These are phyloP conservation scores for Theocolax elegans DNA, from an alignment of 1,140 invertebrate species.

Conservation along the genomic window DNA sequence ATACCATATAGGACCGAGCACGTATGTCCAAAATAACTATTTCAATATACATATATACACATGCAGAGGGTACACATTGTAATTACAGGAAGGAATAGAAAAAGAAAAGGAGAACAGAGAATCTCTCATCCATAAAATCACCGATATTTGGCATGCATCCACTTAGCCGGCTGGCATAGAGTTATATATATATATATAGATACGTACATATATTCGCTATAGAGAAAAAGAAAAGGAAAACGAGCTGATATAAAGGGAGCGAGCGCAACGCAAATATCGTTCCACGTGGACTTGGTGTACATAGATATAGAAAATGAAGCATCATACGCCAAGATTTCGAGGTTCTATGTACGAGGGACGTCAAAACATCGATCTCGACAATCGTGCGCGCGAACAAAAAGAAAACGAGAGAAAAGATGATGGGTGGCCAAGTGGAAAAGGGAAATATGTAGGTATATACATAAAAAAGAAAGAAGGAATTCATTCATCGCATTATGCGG, in stretches of 20 bases:
- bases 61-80: constrained; percentile 45
- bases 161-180: neutral
- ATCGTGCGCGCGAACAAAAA: constrained; percentile 38
- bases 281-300: neutral
- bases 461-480: constrained; percentile 2
- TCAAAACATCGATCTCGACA: constrained; percentile 54
- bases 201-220: no score
- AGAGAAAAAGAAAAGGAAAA: neutral
- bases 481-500: constrained; percentile 4
- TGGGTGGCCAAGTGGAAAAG: constrained; percentile 23
- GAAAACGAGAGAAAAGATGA: constrained; percentile 47
- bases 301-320: neutral
- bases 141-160: constrained; percentile 17
- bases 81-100: no score
- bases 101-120: neutral
- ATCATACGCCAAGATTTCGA: constrained; percentile 11
- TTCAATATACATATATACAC: no score
- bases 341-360: constrained; percentile 48
- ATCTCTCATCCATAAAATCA: neutral
- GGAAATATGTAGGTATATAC: neutral
- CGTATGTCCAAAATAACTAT: no score
- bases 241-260: neutral
- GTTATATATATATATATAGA: no score
- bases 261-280: neutral
- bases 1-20: no score